Evolutionary conservation across 2,797 vertebrate genomes (phyloP), one percentile per base, ranked within the genome.

Genomic region (Nyctibius grandis): DNA sequence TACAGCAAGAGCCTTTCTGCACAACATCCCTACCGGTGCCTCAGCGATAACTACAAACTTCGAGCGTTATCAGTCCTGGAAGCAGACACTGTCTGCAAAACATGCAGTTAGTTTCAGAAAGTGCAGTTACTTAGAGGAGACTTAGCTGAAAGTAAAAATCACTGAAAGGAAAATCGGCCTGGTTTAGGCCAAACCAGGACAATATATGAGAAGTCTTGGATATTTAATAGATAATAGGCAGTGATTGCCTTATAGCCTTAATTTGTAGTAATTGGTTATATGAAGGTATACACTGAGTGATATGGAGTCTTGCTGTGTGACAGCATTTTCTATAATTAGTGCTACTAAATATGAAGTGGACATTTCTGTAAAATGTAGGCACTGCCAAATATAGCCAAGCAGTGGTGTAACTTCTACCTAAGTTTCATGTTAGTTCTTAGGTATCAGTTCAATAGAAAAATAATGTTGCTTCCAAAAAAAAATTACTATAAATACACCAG

Each of bases 261-360:
- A 15, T 82, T 67, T 69, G 12, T 54, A 87, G 12, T 85, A 82
- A 77, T 78, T 69, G 34, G 9, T 70, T 91, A 36, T 81, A 44
- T 82, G 73, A 76, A 88, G 57, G 44, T 83, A 61, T 79, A 54
- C n/a, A 85, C 53, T 63, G 80, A 90, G 56, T 63, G 44, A 68
- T 91, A 79, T 12, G 29, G 86, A 59, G 73, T 70, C 48, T 63
- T 91, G 64, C 74, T 72, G 31, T 3, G 5, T 95, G 81, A 82
- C 68, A 88, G 70, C 84, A 42, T 81, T 94, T 95, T 93, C 95
- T 95, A 95, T 95, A 96, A 92, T 97, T 96, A 94, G 93, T 57
- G 38, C n/a, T 85, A 69, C 67, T 94, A 84, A 93, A 61, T 81
- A 74, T 47, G 91, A 97, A 63, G 81, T 82, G 64, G 85, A 29